Percentiles rank a stretch among this genome's conserved stretches.
Evolutionary conservation across 2,888 invertebrate genomes (phyloP).

Genomic region (Tachystola acroxantha): DNA sequence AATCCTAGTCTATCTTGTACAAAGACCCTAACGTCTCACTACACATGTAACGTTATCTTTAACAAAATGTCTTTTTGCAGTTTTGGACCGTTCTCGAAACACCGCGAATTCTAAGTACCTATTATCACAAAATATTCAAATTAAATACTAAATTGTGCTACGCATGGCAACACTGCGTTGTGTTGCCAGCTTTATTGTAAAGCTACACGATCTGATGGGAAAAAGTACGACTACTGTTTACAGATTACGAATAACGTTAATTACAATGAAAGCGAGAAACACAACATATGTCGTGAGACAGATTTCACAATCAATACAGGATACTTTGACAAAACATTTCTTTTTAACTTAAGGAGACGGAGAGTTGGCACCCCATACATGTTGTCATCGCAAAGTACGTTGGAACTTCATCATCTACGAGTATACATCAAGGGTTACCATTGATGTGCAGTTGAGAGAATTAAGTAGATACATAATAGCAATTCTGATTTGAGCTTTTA

Average conservation of each 20-base stretch:
- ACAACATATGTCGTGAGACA: slow-evolving; percentile 77
- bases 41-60: slow-evolving; percentile 72
- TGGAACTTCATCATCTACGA: too few relatives aligned
- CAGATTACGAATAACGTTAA: slow-evolving; percentile 31
- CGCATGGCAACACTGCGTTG: slow-evolving; percentile 32
- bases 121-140: slow-evolving; percentile 70
- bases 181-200: slow-evolving; percentile 40
- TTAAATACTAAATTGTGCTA: slow-evolving; percentile 70
- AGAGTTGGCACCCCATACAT: too few relatives aligned
- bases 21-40: slow-evolving; percentile 71
- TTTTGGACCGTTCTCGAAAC: slow-evolving; percentile 37
- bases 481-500: too few relatives aligned
- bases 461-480: too few relatives aligned
- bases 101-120: slow-evolving; percentile 57
- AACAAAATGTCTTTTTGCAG: slow-evolving; percentile 50
- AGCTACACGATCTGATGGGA: slow-evolving; percentile 69
- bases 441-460: too few relatives aligned
- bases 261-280: slow-evolving; percentile 34
- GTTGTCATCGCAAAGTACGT: too few relatives aligned
- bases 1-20: slow-evolving; percentile 15
- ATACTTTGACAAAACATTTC: slow-evolving; percentile 3
- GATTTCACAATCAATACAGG: slow-evolving; percentile 4
- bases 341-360: too few relatives aligned
- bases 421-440: too few relatives aligned
- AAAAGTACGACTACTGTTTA: slow-evolving; percentile 55